Evolutionary conservation across 2,113 vertebrate species (phyloP).

Genomic region (Ivindomyrus marchei): DNA sequence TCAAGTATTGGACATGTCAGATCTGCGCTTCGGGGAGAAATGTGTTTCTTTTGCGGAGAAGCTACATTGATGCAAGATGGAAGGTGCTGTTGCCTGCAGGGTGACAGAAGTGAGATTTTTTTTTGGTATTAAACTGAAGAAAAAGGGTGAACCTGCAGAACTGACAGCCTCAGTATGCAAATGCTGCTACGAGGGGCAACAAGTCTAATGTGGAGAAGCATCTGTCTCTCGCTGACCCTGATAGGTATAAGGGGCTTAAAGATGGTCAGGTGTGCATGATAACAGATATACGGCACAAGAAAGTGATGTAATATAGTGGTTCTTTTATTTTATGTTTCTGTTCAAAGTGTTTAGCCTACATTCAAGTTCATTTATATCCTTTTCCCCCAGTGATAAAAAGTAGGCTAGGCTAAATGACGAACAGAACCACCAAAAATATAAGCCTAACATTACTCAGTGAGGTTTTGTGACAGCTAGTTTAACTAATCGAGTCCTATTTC

Average conservation of each 20-base stretch:
- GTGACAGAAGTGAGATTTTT: background rate
- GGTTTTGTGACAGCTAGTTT: background rate
- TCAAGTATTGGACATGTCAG: background rate
- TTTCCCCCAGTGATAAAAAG: background rate
- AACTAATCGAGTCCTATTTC: background rate
- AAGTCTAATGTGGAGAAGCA: background rate
- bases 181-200: background rate
- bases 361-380: background rate
- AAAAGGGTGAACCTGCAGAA: background rate
- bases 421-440: background rate
- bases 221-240: background rate
- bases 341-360: background rate
- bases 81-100: background rate
- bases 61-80: background rate
- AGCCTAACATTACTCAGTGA: background rate
- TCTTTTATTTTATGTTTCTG: background rate
- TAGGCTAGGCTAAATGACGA: background rate
- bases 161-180: background rate
- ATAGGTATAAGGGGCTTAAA: background rate
- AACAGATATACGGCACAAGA: background rate
- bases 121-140: background rate
- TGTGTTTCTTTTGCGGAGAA: background rate
- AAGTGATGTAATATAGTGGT: background rate
- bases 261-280: background rate
- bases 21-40: background rate